These are phyloP conservation scores for Himalopsyche japonica DNA, from an alignment of 2,888 invertebrate species.

Conservation along the genomic window DNA sequence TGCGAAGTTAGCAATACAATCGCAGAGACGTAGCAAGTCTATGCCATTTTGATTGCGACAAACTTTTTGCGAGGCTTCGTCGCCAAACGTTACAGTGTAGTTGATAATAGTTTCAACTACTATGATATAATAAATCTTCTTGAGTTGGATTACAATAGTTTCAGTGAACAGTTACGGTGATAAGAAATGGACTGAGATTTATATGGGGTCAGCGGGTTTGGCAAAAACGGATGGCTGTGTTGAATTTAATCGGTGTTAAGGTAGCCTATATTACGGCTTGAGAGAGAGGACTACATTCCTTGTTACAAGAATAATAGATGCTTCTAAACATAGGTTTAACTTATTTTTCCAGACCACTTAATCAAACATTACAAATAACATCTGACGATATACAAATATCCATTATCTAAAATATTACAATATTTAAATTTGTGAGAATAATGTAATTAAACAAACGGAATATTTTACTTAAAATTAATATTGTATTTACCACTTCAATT, in stretches of 20 bases:
- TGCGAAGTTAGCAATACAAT: background rate
- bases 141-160: background rate
- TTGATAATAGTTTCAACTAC: background rate
- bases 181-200: background rate
- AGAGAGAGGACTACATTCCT: background rate
- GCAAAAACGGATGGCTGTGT: background rate
- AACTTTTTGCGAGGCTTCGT: background rate
- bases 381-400: too few relatives aligned
- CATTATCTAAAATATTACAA: too few relatives aligned
- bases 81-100: background rate
- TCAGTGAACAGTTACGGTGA: background rate
- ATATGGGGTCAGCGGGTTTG: background rate
- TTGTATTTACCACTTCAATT: too few relatives aligned
- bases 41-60: background rate
- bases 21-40: background rate
- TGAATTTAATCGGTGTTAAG: background rate
- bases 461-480: too few relatives aligned
- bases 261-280: background rate
- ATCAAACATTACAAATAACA: background rate
- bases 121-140: background rate
- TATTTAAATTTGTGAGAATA: too few relatives aligned
- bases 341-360: background rate
- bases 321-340: background rate
- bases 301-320: background rate
- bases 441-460: too few relatives aligned